These are phyloP conservation scores for Drosophila kanapiae DNA, from an alignment of 1,140 invertebrate species.

Conservation along the genomic window DNA sequence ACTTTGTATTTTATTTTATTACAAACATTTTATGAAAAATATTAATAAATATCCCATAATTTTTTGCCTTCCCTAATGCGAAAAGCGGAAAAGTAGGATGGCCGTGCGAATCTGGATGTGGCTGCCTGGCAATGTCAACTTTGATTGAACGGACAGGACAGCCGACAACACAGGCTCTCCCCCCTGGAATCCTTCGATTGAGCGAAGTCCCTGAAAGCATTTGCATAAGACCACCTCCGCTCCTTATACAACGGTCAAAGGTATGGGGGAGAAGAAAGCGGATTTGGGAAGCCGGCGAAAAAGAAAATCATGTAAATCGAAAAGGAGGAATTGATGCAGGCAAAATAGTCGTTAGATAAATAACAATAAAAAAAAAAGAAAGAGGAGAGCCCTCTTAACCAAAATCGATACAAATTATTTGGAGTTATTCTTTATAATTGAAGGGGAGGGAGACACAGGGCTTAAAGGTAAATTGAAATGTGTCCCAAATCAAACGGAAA, in stretches of 20 bases:
- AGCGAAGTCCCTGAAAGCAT: constrained; percentile 41
- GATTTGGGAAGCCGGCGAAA: constrained; percentile 34
- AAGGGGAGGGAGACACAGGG: background rate
- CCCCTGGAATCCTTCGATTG: constrained; percentile 31
- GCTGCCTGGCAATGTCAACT: constrained; percentile 59
- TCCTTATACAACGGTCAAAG: constrained; percentile 64
- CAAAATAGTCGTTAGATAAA: constrained; percentile 24
- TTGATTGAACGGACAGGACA: constrained; percentile 70
- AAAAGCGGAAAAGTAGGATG: constrained; percentile 13
- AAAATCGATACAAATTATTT: constrained; percentile 45
- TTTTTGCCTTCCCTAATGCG: background rate
- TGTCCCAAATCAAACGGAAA: background rate
- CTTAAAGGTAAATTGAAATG: constrained; percentile 12
- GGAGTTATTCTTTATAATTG: constrained; percentile 36
- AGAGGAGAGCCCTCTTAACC: constrained; percentile 5
- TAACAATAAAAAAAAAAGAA: background rate
- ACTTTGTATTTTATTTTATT: background rate
- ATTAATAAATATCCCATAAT: background rate
- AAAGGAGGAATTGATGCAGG: constrained; percentile 34
- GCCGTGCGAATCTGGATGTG: constrained; percentile 29
- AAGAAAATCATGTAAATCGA: constrained; percentile 49
- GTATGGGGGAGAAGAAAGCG: constrained; percentile 11
- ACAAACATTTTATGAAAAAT: background rate
- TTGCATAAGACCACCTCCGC: constrained; percentile 67
- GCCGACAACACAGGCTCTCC: background rate